These are phyloP conservation scores for Cacoxenus indagator DNA, from an alignment of 2,888 invertebrate genomes.

Conservation along the genomic window DNA sequence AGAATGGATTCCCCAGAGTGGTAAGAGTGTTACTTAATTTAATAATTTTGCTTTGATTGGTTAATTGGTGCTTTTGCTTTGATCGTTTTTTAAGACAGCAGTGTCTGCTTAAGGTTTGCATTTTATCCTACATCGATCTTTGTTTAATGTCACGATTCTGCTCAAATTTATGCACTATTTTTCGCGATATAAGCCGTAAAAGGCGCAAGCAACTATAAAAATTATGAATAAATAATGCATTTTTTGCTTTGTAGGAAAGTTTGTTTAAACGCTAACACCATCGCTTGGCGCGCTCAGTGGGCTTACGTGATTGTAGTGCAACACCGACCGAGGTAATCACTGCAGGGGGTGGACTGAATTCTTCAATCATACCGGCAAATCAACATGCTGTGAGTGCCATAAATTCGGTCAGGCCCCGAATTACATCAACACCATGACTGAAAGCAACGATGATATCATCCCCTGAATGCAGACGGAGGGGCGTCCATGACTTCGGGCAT, in stretches of 20 bases:
- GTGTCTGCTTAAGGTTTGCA: no score
- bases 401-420: conserved; percentile 41
- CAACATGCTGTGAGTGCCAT: conserved; percentile 39
- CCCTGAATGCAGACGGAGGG: conserved; percentile 40
- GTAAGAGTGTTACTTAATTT: conserved; percentile 40
- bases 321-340: conserved; percentile 80
- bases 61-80: no score
- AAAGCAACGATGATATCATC: conserved; percentile 35
- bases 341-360: conserved; percentile 41
- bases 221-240: no score
- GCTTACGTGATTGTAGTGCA: conserved; percentile 91
- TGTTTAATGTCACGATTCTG: no score
- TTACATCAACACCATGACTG: conserved; percentile 45
- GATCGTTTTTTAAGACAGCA: no score
- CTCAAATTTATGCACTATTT: no score
- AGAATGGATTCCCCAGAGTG: neutral
- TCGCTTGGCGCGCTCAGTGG: conserved; percentile 90
- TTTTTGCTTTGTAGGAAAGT: conserved; percentile 80
- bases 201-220: no score
- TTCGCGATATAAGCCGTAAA: no score
- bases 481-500: conserved; percentile 61
- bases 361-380: conserved; percentile 51
- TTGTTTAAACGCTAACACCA: conserved; percentile 97
- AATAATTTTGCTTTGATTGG: neutral
- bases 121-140: no score